A percentile compares a stretch with the other conserved stretches of the same genome.
Conservation (phyloP, 2,113 vertebrate genomes). For the Pollachius pollachius region DNA sequence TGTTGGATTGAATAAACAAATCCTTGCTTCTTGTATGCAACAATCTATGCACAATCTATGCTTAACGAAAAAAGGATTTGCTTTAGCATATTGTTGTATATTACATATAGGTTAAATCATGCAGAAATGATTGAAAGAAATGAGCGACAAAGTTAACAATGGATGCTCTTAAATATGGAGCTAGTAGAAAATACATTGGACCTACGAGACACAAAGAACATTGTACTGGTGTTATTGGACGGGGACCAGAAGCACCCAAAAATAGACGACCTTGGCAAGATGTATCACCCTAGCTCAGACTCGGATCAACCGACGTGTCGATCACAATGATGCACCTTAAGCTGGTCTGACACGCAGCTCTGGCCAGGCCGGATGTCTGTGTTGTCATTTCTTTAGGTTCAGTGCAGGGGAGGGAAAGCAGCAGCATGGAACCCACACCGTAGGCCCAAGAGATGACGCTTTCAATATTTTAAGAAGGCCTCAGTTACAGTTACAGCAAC, state of each 20-base stretch:
- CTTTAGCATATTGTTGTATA: too few relatives aligned
- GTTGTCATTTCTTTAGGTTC: constrained; percentile 27
- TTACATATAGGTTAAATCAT: too few relatives aligned
- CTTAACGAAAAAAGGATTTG: too few relatives aligned
- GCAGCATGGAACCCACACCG: constrained; percentile 31
- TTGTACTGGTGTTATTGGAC: constrained; percentile 18
- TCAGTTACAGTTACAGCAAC: constrained; percentile 24
- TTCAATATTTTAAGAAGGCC: constrained; percentile 51
- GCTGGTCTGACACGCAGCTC: constrained; percentile 44
- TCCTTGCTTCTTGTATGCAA: too few relatives aligned
- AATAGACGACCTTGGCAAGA: constrained; percentile 50
- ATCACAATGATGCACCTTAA: constrained; percentile 53
- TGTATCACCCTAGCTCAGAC: constrained; percentile 59
- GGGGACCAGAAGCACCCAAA: constrained; percentile 46
- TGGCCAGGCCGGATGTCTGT: constrained; percentile 20
- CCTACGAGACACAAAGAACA: too few relatives aligned
- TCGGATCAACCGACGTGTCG: constrained; percentile 57
- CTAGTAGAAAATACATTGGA: too few relatives aligned
- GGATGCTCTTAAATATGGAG: too few relatives aligned
- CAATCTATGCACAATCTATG: too few relatives aligned
- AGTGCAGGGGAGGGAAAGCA: constrained; percentile 25
- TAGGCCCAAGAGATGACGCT: constrained; percentile 46
- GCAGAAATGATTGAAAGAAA: too few relatives aligned
- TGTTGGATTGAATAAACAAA: too few relatives aligned
- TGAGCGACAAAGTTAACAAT: too few relatives aligned